Evolutionary conservation across 2,113 vertebrate species (phyloP).

Genomic region (Variabilichromis moorii): DNA sequence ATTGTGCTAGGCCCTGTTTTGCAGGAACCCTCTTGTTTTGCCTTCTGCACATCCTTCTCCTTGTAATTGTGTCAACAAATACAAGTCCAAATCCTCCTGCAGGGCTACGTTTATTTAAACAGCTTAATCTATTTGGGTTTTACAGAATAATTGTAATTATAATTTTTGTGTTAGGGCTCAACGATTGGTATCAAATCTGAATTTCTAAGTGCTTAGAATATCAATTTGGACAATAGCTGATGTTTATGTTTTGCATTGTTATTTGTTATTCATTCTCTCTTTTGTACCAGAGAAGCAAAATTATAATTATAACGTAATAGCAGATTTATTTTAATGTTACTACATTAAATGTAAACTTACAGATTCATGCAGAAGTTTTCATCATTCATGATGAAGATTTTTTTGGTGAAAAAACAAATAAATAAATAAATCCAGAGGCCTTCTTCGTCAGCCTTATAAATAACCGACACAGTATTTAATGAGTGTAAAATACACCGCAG

Average conservation of each 20-base stretch:
- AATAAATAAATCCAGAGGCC: not conserved
- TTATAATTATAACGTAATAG: not conserved
- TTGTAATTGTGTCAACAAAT: not conserved
- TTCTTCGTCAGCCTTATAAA: not conserved
- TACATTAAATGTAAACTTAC: not conserved
- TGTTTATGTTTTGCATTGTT: not conserved
- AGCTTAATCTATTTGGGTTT: not conserved
- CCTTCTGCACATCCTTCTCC: not conserved
- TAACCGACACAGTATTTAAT: not conserved
- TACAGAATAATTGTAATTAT: not conserved
- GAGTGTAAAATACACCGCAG: not conserved
- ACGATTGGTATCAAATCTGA: not conserved
- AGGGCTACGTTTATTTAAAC: not conserved
- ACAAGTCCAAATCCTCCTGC: not conserved
- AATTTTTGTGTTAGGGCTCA: not conserved
- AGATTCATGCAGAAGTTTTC: not conserved
- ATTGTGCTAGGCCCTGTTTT: not conserved
- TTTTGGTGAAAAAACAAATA: not conserved
- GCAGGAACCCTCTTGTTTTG: not conserved
- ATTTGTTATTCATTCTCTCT: not conserved
- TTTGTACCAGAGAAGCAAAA: not conserved
- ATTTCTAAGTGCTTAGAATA: not conserved
- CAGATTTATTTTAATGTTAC: not conserved
- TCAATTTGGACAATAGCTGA: not conserved
- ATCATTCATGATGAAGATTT: fast-evolving